Evolutionary conservation across 2,113 vertebrate species (phyloP).

Genomic region (Cyanistes caeruleus): DNA sequence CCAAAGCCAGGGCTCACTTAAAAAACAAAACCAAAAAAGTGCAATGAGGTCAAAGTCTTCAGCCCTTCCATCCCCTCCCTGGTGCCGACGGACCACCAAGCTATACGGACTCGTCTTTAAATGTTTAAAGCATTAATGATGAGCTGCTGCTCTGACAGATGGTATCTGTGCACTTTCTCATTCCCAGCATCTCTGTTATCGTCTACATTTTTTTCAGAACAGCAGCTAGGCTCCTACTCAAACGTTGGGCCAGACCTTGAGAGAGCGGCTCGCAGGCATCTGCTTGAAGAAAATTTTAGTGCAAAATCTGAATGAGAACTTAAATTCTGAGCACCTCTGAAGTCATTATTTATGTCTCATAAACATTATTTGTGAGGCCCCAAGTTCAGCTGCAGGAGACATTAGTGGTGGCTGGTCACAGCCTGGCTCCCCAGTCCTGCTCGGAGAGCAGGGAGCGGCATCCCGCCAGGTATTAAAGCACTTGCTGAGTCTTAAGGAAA

Average conservation of each 20-base stretch:
- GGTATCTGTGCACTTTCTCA: background rate
- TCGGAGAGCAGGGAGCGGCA: background rate
- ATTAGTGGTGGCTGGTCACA: background rate
- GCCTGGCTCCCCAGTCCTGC: background rate
- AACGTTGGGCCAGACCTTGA: background rate
- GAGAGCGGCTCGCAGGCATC: background rate
- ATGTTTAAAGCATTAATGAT: background rate
- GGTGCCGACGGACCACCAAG: background rate
- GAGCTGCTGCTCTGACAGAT: background rate
- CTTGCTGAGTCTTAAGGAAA: background rate
- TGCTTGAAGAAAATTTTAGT: background rate
- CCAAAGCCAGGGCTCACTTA: background rate
- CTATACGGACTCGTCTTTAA: background rate
- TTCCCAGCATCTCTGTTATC: background rate
- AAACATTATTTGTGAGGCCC: fast-evolving
- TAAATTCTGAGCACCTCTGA: background rate
- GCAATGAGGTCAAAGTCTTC: background rate
- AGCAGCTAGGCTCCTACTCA: background rate
- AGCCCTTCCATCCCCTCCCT: background rate
- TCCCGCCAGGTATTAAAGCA: background rate
- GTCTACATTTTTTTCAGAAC: background rate
- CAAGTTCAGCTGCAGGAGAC: background rate
- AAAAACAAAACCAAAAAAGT: background rate
- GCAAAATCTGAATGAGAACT: background rate
- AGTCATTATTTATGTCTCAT: fast-evolving